Conservation (phyloP, 1,140 invertebrate species). For the Bombus waltoni region DNA sequence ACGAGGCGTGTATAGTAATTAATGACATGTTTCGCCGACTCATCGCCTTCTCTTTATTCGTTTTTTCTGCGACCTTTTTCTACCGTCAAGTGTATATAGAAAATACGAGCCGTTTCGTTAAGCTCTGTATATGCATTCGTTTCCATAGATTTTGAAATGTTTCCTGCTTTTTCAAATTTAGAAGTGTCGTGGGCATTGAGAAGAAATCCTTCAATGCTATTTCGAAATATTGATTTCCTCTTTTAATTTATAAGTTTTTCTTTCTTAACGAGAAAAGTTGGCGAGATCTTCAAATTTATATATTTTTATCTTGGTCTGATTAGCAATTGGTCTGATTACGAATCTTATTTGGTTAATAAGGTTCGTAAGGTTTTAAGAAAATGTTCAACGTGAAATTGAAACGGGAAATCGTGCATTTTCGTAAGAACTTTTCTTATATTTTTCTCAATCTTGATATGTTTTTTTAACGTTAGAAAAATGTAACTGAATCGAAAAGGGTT, state of each 20-base stretch:
- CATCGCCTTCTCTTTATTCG: not conserved
- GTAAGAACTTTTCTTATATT: no score
- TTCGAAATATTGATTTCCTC: not conserved
- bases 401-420: no score
- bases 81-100: not conserved
- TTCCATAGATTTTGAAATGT: not conserved
- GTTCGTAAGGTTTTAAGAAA: not conserved
- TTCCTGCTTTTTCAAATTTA: not conserved
- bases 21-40: conserved; percentile 17
- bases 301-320: not conserved
- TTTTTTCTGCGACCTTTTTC: not conserved
- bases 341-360: no score
- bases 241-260: not conserved
- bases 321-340: no score
- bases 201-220: not conserved
- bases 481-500: not conserved
- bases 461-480: no score
- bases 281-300: not conserved
- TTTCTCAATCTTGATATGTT: not conserved
- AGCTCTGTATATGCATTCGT: not conserved
- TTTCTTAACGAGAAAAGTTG: not conserved
- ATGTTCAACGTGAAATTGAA: not conserved
- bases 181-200: not conserved
- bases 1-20: conserved; percentile 13
- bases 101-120: not conserved